These are phyloP conservation scores for Tetheella fluctuosa DNA, from an alignment of 2,888 invertebrate species.

Conservation along the genomic window DNA sequence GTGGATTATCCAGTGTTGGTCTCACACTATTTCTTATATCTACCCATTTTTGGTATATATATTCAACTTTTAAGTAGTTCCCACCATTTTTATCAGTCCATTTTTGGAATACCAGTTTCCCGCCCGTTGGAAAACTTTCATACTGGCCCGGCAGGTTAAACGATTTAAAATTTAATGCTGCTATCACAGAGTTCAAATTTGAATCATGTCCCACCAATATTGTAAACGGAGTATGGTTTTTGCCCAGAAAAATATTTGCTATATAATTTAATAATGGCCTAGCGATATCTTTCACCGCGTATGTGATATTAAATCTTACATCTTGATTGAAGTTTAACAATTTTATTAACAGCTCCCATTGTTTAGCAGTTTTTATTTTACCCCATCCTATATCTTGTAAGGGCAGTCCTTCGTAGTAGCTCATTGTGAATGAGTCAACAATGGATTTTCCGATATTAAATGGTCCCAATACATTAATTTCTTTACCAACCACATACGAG, in stretches of 20 bases:
- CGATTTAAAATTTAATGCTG: slow-evolving; percentile 50
- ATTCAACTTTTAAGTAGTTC: slow-evolving; percentile 59
- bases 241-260: slow-evolving; percentile 40
- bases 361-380: slow-evolving; percentile 42
- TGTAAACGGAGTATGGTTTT: slow-evolving; percentile 44
- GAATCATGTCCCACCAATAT: slow-evolving; percentile 69
- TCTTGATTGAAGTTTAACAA: slow-evolving; percentile 56
- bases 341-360: slow-evolving; percentile 54
- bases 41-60: slow-evolving; percentile 54
- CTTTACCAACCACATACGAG: slow-evolving; percentile 45
- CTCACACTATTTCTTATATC: slow-evolving; percentile 52
- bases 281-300: slow-evolving; percentile 50
- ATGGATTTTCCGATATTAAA: slow-evolving; percentile 51
- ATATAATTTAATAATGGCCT: slow-evolving; percentile 56
- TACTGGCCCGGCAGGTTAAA: slow-evolving; percentile 53
- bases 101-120: slow-evolving; percentile 70
- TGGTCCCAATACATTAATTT: slow-evolving; percentile 60
- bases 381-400: slow-evolving; percentile 66
- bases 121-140: slow-evolving; percentile 67
- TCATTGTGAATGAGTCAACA: slow-evolving; percentile 68
- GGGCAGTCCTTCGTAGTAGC: slow-evolving; percentile 63
- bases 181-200: slow-evolving; percentile 55
- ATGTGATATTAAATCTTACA: slow-evolving; percentile 56
- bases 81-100: slow-evolving; percentile 49
- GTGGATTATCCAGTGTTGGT: slow-evolving; percentile 48